phyloP scores from a whole-genome alignment of 2,888 invertebrate genomes.

The Drosophila atripex region DNA sequence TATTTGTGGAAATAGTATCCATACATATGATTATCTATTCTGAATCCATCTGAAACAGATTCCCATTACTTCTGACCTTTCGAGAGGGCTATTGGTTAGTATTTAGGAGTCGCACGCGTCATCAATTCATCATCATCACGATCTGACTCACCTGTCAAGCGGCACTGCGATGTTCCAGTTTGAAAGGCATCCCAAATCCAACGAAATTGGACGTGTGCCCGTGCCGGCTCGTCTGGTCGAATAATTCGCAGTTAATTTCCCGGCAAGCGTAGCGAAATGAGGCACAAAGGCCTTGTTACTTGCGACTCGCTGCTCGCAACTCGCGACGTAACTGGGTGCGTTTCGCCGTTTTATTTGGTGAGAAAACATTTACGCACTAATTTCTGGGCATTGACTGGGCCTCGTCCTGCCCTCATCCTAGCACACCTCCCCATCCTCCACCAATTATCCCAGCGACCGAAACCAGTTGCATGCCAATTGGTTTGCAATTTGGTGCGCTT shows the following conservation, averaged over 20 bases:
- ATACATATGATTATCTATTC: not conserved
- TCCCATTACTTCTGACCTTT: conserved; percentile 28
- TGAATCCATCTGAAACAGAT: conserved; percentile 1
- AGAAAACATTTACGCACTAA: conserved; percentile 83
- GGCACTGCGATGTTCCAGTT: conserved; percentile 17
- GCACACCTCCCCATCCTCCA: conserved; percentile 42
- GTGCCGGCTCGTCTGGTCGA: conserved; percentile 49
- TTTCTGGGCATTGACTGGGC: conserved; percentile 60
- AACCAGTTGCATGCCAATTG: conserved; percentile 81
- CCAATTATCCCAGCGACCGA: conserved; percentile 38
- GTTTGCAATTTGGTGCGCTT: conserved; percentile 76
- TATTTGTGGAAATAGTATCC: not conserved
- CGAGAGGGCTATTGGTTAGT: conserved; percentile 22
- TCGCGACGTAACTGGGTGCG: conserved; percentile 19
- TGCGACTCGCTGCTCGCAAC: conserved; percentile 25
- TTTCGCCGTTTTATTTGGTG: conserved; percentile 78
- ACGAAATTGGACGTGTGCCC: conserved; percentile 67
- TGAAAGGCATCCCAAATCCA: conserved; percentile 73
- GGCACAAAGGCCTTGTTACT: conserved; percentile 54
- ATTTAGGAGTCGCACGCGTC: conserved; percentile 20
- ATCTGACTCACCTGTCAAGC: conserved; percentile 64
- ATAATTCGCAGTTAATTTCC: conserved; percentile 81
- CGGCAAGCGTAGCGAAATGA: conserved; percentile 78
- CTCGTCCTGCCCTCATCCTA: conserved; percentile 2
- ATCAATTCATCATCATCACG: conserved; percentile 64